Conservation (phyloP, 1,140 invertebrate genomes). For the Pseudomyrmex concolor region DNA sequence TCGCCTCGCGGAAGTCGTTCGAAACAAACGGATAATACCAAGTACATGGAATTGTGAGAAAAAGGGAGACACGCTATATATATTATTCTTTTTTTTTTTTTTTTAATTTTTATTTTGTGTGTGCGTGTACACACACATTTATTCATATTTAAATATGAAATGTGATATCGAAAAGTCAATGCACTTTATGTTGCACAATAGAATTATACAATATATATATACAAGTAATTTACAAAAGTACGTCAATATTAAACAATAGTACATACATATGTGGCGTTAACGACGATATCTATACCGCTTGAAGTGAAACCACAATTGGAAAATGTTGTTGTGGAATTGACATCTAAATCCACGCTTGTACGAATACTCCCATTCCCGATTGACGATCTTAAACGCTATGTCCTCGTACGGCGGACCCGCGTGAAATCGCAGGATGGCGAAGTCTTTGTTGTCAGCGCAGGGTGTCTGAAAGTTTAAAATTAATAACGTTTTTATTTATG, state of each 20-base stretch:
- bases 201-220: slow-evolving; percentile 7
- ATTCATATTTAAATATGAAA: background rate
- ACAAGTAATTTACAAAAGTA: background rate
- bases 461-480: slow-evolving; percentile 89
- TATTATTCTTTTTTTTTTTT: background rate
- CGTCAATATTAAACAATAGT: background rate
- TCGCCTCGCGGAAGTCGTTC: slow-evolving; percentile 40
- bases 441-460: slow-evolving; percentile 96
- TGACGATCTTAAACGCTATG: slow-evolving; percentile 99
- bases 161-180: slow-evolving; percentile 9
- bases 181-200: background rate
- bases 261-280: slow-evolving; percentile 84
- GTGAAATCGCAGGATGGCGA: slow-evolving; percentile 97
- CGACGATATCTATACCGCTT: slow-evolving; percentile 98
- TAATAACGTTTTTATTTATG: background rate
- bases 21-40: slow-evolving; percentile 13
- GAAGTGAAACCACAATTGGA: slow-evolving; percentile 99
- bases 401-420: slow-evolving; percentile 99
- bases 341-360: slow-evolving; percentile 99
- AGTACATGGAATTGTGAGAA: background rate
- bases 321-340: slow-evolving; percentile 99
- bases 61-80: background rate
- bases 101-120: background rate
- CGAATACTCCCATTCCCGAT: slow-evolving; percentile 99
- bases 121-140: too few relatives aligned